phyloP scores from a whole-genome alignment of 2,113 vertebrate genomes.

The Mesoclemmys tuberculata region DNA sequence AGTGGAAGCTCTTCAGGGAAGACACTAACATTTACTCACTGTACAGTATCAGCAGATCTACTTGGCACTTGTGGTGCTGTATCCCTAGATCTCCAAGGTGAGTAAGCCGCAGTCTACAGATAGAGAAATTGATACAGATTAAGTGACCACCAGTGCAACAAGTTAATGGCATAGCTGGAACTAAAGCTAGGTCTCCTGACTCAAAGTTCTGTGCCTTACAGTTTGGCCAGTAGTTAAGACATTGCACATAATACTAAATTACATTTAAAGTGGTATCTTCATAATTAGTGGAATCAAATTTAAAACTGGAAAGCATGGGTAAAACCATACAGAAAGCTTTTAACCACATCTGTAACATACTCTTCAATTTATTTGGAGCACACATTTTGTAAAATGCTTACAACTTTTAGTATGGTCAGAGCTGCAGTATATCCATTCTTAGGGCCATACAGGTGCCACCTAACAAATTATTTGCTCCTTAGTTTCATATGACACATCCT shows the following conservation, averaged over 20 bases:
- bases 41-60: neutral
- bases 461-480: neutral
- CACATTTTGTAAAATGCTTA: neutral
- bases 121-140: neutral
- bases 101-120: neutral
- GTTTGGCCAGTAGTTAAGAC: neutral
- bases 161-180: neutral
- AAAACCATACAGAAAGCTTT: no score
- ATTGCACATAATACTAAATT: neutral
- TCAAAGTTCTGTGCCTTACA: no score
- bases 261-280: neutral
- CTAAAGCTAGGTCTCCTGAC: accelerated
- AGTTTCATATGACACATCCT: neutral
- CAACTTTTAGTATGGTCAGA: neutral
- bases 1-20: neutral
- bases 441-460: neutral
- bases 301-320: neutral
- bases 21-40: neutral
- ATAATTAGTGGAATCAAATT: neutral
- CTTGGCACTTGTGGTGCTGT: neutral
- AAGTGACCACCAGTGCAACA: neutral
- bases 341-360: neutral
- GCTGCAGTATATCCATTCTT: neutral
- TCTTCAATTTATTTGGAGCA: neutral
- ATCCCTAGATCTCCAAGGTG: neutral